Conservation (phyloP, 2,797 vertebrate genomes). For the Podarcis siculus region DNA sequence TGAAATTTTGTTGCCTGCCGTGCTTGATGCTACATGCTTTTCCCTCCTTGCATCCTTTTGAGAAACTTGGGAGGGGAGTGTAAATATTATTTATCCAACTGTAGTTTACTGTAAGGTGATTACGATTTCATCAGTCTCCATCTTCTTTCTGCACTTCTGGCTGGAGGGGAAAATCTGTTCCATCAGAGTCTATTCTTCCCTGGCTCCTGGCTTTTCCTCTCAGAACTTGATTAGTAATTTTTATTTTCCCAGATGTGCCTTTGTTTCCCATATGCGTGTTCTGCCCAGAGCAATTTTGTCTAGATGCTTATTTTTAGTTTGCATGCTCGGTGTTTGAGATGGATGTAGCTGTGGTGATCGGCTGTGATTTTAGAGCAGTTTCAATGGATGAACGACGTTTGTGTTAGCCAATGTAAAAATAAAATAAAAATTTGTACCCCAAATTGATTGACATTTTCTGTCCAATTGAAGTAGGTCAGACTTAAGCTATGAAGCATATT, state of each 20-base stretch:
- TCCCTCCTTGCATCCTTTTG: not conserved
- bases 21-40: not conserved
- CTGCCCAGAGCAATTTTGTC: constrained; percentile 68
- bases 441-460: constrained; percentile 58
- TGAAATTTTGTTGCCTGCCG: too few relatives aligned
- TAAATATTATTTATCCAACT: not conserved
- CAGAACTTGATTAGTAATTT: constrained; percentile 68
- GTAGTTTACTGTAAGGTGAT: fast-evolving
- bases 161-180: constrained; percentile 63
- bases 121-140: not conserved
- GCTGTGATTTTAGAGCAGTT: constrained; percentile 65
- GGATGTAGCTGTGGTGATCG: constrained; percentile 57
- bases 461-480: constrained; percentile 59
- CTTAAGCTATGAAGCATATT: constrained; percentile 57
- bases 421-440: constrained; percentile 35
- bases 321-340: constrained; percentile 18
- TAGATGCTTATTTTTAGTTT: constrained; percentile 65
- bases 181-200: constrained; percentile 34
- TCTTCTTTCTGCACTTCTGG: constrained; percentile 40
- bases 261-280: constrained; percentile 67
- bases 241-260: constrained; percentile 64
- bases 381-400: constrained; percentile 62
- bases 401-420: constrained; percentile 56
- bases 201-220: constrained; percentile 59
- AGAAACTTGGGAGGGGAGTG: too few relatives aligned